Evolutionary conservation across 1,140 invertebrate genomes (phyloP).

Genomic region (Centruroides sculpturatus): DNA sequence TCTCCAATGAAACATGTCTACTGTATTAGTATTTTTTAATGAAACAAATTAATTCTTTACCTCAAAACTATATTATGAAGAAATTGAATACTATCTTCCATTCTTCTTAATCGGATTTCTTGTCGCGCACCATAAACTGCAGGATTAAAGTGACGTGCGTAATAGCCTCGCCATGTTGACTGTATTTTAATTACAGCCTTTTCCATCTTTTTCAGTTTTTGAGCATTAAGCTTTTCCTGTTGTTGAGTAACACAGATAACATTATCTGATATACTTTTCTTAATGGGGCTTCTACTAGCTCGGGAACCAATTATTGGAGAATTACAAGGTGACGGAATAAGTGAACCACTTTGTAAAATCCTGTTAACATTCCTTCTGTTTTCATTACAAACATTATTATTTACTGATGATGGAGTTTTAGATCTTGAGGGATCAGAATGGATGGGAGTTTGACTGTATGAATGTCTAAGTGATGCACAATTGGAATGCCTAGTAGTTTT

Average conservation of each 20-base stretch:
- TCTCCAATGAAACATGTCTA: too few species aligned
- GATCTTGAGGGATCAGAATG: slow-evolving; percentile 1
- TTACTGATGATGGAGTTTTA: slow-evolving; percentile 6
- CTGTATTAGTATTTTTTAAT: too few species aligned
- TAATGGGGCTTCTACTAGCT: too few species aligned
- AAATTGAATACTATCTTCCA: slow-evolving; percentile 67
- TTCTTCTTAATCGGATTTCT: slow-evolving; percentile 59
- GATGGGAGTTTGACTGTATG: too few species aligned
- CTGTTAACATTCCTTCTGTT: too few species aligned
- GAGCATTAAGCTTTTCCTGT: too few species aligned
- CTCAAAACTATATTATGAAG: slow-evolving; percentile 14
- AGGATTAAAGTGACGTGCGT: slow-evolving; percentile 56
- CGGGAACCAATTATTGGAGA: too few species aligned
- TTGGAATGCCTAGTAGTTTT: background rate
- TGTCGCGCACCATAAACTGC: slow-evolving; percentile 55
- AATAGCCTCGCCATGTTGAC: slow-evolving; percentile 73
- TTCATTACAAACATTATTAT: slow-evolving; percentile 11
- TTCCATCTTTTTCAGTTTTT: background rate
- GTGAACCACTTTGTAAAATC: too few species aligned
- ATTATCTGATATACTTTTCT: too few species aligned
- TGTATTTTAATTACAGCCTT: slow-evolving; percentile 66
- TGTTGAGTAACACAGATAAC: too few species aligned
- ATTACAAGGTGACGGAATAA: too few species aligned
- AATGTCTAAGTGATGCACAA: too few species aligned
- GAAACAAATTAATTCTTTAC: background rate